Evolutionary conservation across 2,888 invertebrate genomes (phyloP), one percentile per base, ranked within the genome.

Genomic region (Labia minor): DNA sequence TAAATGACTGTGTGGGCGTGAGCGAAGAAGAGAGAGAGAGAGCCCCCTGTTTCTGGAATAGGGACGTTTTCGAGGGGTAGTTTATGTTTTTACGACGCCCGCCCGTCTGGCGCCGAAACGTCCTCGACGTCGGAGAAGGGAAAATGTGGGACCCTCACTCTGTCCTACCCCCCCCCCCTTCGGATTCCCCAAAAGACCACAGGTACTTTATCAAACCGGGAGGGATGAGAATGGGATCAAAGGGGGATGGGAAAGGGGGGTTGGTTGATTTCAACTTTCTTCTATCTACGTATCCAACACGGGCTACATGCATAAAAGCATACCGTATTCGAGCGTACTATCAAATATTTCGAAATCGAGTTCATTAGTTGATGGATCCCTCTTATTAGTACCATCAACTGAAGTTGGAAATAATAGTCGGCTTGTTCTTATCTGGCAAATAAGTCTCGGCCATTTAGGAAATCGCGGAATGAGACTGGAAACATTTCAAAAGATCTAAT

Each of bases 21-120:
- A 26, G 16, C 16, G n/a, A 49, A 49, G 49, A 14, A 14, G 14
- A 49, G 49, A 14, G 16, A 2, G 14, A 49, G 49, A 4, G n/a
- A n/a, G 33, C 11, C 33, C 33, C 33, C 11, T 33, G 6, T 33
- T 33, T 6, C 6, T 8, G 33, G 33, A 33, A 8, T 6, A 33
- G 49, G 49, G 49, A 4, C 26, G 4, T 26, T 26, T 26, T 49
- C 8, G 49, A 14, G 49, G 49, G 49, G 49, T 49, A 49, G 49
- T 49, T 49, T 49, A 49, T 49, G 49, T 49, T 49, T 49, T 49
- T 49, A 49, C 49, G 49, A 49, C 49, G 49, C 49, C 49, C 49
- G 49, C 49, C 49, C 49, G 49, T 49, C 49, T 49, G 49, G 49
- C 49, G 49, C 49, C 49, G 49, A 49, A 49, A 49, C 49, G 49